Evolutionary conservation across 1,140 invertebrate genomes (phyloP).

Genomic region (Lepidostoma basale): DNA sequence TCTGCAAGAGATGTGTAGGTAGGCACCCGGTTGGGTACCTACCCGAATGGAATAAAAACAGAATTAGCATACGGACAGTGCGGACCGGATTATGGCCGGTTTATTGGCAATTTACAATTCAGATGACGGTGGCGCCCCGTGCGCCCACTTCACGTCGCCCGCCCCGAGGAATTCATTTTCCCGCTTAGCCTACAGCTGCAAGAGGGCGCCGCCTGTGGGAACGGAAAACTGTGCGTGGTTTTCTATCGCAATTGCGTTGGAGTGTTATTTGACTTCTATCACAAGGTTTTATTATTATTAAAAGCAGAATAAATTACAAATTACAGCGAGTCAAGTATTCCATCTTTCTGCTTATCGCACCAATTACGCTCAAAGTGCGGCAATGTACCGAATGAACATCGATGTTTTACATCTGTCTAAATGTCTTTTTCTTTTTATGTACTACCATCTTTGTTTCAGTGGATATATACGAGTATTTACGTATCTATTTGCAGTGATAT

Average conservation of each 20-base stretch:
- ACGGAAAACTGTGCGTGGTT: not conserved
- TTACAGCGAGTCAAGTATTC: too few species aligned
- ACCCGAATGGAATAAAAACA: conserved; percentile 1
- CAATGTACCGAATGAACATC: too few species aligned
- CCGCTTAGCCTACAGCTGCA: not conserved
- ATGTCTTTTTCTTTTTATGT: too few species aligned
- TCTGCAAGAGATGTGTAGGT: too few species aligned
- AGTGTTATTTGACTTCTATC: not conserved
- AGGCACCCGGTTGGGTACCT: not conserved
- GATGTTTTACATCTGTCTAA: too few species aligned
- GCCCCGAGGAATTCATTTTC: not conserved
- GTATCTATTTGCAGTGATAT: too few species aligned
- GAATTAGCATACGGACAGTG: conserved; percentile 8
- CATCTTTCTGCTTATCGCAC: too few species aligned
- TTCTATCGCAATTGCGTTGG: not conserved
- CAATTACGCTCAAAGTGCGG: too few species aligned
- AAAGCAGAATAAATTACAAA: too few species aligned
- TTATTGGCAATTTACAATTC: conserved; percentile 11
- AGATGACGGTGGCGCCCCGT: not conserved
- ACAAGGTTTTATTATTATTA: too few species aligned
- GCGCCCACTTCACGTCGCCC: not conserved
- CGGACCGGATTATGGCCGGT: not conserved
- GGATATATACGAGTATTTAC: too few species aligned
- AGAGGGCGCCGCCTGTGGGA: not conserved
- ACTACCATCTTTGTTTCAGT: too few species aligned